Evolutionary conservation across 2,797 vertebrate genomes (phyloP), one percentile per base, ranked within the genome.

Genomic region (Enteromius argenteus): DNA sequence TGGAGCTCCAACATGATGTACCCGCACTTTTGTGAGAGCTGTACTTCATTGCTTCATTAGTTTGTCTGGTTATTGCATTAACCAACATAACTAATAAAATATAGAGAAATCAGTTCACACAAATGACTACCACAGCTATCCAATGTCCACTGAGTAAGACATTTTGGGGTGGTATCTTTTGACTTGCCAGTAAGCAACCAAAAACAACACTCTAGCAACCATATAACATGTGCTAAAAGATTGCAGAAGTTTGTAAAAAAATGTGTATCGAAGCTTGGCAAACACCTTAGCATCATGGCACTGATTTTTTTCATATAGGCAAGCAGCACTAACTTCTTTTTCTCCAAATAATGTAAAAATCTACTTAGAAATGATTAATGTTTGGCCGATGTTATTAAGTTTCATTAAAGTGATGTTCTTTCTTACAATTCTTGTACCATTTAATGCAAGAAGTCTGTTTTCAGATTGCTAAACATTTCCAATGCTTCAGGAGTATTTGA

Each of bases 401-500:
- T 51, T 14, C 30, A n/a, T 74, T 37, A 15, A 3, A 37, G 72
- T 8, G 46, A 30, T 51, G 23, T 19, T 71, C n/a, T 71, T 74
- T 74, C 11, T 23, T n/a, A 37, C 30, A 21, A 27, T 53, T 32
- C 21, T n/a, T n/a, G 15, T 21, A 32, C 27, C 10, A n/a, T 53
- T 49, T 53, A 39, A 58, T 37, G 1, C 9, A 37, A 62, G 14
- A 60, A 42, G 30, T n/a, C 10, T 60, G 74, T 27, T 60, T 76
- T 42, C 35, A 60, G 35, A 42, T 37, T 42, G 37, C 90, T 90
- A 23, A 66, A 9, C 82, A 85, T 89, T 89, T 89, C 88, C 88
- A 91, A 89, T 88, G 86, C 88, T 86, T 89, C 87, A 86, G 84
- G 79, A 51, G 44, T 10, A 23, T 67, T 88, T 90, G 88, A 90